Evolutionary conservation across 1,140 invertebrate species (phyloP).

Genomic region (Pogonognathellus flavescens): DNA sequence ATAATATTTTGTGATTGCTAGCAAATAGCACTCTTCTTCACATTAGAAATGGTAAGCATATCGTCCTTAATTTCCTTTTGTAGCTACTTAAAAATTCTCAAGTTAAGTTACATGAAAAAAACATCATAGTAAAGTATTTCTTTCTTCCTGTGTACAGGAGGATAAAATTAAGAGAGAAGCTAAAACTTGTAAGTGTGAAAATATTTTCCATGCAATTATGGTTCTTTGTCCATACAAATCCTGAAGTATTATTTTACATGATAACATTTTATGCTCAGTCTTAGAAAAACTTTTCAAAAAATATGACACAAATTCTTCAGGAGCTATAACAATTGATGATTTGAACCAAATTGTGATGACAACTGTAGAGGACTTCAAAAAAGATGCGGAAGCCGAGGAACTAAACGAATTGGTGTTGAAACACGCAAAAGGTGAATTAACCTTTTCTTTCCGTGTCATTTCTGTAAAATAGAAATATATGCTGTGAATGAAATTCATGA

Average conservation of each 20-base stretch:
- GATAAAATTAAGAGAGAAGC: slow-evolving; percentile 59
- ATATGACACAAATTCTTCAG: slow-evolving; percentile 32
- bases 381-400: slow-evolving; percentile 33
- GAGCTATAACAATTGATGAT: slow-evolving; percentile 44
- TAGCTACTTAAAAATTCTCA: too few species aligned
- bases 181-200: slow-evolving; percentile 48
- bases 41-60: too few species aligned
- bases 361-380: slow-evolving; percentile 25
- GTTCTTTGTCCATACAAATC: background rate
- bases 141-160: slow-evolving; percentile 37
- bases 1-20: too few species aligned
- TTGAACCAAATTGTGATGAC: slow-evolving; percentile 47
- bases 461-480: too few species aligned
- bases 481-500: too few species aligned
- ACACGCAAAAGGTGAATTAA: slow-evolving; percentile 49
- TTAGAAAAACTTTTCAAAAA: slow-evolving; percentile 63
- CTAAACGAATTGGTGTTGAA: slow-evolving; percentile 13
- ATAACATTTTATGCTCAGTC: slow-evolving; percentile 35
- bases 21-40: too few species aligned
- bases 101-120: too few species aligned
- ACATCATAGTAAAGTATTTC: too few species aligned
- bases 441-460: background rate
- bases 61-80: too few species aligned
- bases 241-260: background rate
- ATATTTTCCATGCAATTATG: background rate